Evolutionary conservation across 2,113 vertebrate genomes (phyloP), one percentile per base, ranked within the genome.

Genomic region (Oryzias celebensis): DNA sequence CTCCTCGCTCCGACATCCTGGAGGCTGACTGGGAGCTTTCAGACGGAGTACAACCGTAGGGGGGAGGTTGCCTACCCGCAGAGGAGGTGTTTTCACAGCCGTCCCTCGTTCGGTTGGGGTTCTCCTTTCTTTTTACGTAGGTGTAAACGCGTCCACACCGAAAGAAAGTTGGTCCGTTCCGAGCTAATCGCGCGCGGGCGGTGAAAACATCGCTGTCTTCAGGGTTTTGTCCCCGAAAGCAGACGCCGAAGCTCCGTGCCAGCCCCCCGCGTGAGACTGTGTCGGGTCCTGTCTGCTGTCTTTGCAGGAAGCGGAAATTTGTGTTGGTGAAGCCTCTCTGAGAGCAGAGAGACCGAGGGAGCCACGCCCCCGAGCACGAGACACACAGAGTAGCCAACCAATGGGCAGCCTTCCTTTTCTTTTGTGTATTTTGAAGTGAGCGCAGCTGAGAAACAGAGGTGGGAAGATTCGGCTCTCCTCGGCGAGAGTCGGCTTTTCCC

Each of bases 1-100:
- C 91, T 84, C 91, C 91, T 41, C 91, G 89, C 85, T 91, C 91
- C 89, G 89, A 90, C 90, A 91, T 92, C 60, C 87, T 71, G 87
- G 73, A 80, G 84, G 82, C 76, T 83, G 62, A n/a, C 12, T 52
- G 52, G 17, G 52, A 20, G 56, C 64, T 56, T 73, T 75, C 46
- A 68, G 47, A 7, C 51, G 69, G 52, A 44, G 68, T 24, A 48
- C 52, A 57, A 23, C 4, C 17, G 7, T 3, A 7, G 41, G 3
- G 16, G 16, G 5, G 31, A 41, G 42, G 31, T 10, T 10, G 54
- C 50, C 52, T 14, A 52, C 68, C 47, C 61, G 68, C 47, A 6
- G 26, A 28, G 7, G 26, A 47, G 46, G 60, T n/a, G 46, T 66
- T 12, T 22, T 26, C 44, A n/a, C 42, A 49, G 20, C 45, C n/a